A percentile compares a stretch with the other conserved stretches of the same genome.
phyloP scores from a whole-genome alignment of 1,140 invertebrate species.

The Teleogryllus occipitalis region DNA sequence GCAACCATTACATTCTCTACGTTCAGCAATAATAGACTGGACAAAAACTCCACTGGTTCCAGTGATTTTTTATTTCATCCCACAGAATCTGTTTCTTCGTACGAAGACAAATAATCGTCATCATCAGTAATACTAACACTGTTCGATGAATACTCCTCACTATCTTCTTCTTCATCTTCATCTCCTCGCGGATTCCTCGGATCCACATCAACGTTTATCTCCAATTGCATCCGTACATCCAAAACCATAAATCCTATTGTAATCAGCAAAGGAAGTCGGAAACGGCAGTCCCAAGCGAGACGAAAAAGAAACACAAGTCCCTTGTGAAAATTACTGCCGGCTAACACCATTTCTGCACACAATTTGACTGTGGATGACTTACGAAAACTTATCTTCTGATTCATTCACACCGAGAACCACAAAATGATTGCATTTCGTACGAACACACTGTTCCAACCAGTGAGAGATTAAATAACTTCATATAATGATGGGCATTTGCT shows the following conservation, averaged over 20 bases:
- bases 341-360: not conserved
- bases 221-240: constrained; percentile 45
- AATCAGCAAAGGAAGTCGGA: constrained; percentile 47
- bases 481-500: too few relatives aligned
- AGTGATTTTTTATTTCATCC: not conserved
- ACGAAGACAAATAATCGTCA: not conserved
- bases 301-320: constrained; percentile 43
- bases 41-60: too few relatives aligned
- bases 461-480: too few relatives aligned
- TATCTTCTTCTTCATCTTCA: not conserved
- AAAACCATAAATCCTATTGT: constrained; percentile 45
- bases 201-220: constrained; percentile 38
- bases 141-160: not conserved
- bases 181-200: constrained; percentile 11
- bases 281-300: constrained; percentile 48
- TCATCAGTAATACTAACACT: not conserved
- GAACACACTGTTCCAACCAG: too few relatives aligned
- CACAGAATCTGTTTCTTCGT: not conserved
- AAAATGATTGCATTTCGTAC: too few relatives aligned
- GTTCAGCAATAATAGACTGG: too few relatives aligned
- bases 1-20: too few relatives aligned
- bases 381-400: too few relatives aligned
- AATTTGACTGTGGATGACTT: not conserved
- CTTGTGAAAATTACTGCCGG: constrained; percentile 22
- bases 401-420: too few relatives aligned